A percentile compares a stretch with the other conserved stretches of the same genome.
Evolutionary conservation across 2,113 vertebrate species (phyloP).

Genomic region (Barnardius zonarius): DNA sequence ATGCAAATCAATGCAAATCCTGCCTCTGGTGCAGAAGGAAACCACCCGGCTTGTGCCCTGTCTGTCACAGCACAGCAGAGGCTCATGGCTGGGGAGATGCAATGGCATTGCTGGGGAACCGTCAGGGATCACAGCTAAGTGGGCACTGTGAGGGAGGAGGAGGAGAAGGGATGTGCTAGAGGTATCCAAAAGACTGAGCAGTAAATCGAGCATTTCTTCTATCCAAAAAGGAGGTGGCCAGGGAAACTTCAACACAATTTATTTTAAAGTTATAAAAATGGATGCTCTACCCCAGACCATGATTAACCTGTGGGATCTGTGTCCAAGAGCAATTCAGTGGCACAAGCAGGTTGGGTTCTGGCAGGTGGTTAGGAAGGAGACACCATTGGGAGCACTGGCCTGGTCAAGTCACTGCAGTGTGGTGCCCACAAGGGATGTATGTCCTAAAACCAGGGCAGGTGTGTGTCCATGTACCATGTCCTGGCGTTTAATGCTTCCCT

Average conservation of each 20-base stretch:
- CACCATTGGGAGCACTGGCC: neutral
- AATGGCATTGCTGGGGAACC: no score
- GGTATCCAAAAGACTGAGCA: neutral
- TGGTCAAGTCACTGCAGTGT: rapidly evolving
- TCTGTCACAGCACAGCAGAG: rapidly evolving
- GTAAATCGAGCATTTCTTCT: neutral
- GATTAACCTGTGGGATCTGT: neutral
- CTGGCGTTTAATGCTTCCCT: neutral
- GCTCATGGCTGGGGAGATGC: neutral
- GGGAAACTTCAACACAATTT: neutral
- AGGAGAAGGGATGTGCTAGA: neutral
- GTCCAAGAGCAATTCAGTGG: neutral
- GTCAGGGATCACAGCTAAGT: neutral
- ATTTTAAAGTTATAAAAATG: neutral
- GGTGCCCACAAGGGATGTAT: neutral
- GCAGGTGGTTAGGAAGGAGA: neutral
- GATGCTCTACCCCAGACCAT: neutral
- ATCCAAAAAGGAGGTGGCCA: neutral
- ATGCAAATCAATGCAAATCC: neutral
- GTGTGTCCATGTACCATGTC: rapidly evolving
- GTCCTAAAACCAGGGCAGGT: neutral
- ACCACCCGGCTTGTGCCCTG: rapidly evolving
- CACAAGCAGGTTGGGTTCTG: neutral
- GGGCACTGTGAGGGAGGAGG: neutral
- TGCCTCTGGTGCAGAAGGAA: neutral